Evolutionary conservation across 2,113 vertebrate species (phyloP), one percentile per base, ranked within the genome.

Genomic region (Nyctibius bracteatus): DNA sequence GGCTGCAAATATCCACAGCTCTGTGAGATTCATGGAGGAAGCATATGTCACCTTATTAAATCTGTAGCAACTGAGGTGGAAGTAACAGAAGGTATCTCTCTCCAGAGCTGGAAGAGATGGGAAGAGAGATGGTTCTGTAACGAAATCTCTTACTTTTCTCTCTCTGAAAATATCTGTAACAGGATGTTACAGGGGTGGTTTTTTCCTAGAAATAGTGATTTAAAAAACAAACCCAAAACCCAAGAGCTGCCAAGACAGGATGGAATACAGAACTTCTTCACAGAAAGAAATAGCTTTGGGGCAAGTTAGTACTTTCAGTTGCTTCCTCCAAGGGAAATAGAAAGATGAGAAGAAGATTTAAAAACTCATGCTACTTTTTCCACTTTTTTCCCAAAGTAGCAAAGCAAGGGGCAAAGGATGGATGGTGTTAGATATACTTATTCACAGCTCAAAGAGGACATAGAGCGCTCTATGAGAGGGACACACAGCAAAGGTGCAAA

Each of bases 11-110:
- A 95, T 59, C 85, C 86, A 65, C 91, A 88, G 46, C 72, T 90
- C 91, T 91, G 72, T 55, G 57, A 94, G 93, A 94, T 61, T 68
- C 93, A 74, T 21, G 65, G 85, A 88, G 59, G 85, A 94, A 96
- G 43, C 95, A 96, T 95, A 93, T 96, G 96, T 71, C 90, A 83
- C 85, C 66, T 91, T 95, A 96, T 96, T 94, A 97, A 97, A 90
- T 95, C 82, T 95, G 39, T 21, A 90, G 51, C 90, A 93, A 58
- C 79, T 90, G 85, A 94, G 79, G 81, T 93, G 82, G 82, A 96
- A 95, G 94, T 86, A 94, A 96, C 92, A 96, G 96, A 96, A 96
- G 90, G 94, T 88, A 73, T 73, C 51, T 90, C 84, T 84, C 87
- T 91, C 82, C 67, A 94, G 93, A 94, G 68, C 51, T 94, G 41